These are phyloP conservation scores for Leucopsar rothschildi DNA, from an alignment of 2,113 vertebrate species.

Conservation along the genomic window DNA sequence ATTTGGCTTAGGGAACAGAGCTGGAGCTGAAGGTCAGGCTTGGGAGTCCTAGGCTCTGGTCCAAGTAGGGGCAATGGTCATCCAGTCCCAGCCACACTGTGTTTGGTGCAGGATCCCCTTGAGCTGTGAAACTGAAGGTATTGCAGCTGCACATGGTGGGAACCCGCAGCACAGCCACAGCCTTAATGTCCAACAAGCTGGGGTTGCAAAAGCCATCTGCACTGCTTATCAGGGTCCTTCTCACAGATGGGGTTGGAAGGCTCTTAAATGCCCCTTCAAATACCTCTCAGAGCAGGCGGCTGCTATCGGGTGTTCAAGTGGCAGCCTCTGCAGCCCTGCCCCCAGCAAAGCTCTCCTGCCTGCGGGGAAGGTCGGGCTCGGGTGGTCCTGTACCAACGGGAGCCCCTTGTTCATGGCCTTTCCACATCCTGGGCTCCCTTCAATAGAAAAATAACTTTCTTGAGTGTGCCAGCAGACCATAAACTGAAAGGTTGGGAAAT, in stretches of 20 bases:
- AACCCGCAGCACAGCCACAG: rapidly evolving
- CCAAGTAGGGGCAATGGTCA: rapidly evolving
- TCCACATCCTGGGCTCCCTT: background rate
- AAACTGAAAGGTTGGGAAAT: slow-evolving; percentile 19
- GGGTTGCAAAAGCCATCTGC: background rate
- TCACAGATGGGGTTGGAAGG: background rate
- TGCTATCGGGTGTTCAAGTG: background rate
- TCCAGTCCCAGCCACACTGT: rapidly evolving
- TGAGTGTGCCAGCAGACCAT: slow-evolving; percentile 5
- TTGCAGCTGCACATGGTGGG: background rate
- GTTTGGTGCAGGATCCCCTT: background rate
- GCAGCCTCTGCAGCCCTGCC: background rate
- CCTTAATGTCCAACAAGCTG: background rate
- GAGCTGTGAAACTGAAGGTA: background rate
- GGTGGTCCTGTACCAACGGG: background rate
- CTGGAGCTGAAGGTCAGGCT: background rate
- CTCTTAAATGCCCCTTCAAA: slow-evolving; percentile 9
- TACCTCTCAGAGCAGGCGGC: background rate
- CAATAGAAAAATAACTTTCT: background rate
- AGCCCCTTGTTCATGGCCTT: background rate
- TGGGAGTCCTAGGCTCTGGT: background rate
- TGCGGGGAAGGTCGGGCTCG: background rate
- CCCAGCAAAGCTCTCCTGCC: background rate
- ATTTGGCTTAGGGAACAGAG: background rate
- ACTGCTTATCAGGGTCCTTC: background rate